Evolutionary conservation across 1,140 invertebrate genomes (phyloP), one percentile per base, ranked within the genome.

Genomic region (Trialeurodes vaporariorum): DNA sequence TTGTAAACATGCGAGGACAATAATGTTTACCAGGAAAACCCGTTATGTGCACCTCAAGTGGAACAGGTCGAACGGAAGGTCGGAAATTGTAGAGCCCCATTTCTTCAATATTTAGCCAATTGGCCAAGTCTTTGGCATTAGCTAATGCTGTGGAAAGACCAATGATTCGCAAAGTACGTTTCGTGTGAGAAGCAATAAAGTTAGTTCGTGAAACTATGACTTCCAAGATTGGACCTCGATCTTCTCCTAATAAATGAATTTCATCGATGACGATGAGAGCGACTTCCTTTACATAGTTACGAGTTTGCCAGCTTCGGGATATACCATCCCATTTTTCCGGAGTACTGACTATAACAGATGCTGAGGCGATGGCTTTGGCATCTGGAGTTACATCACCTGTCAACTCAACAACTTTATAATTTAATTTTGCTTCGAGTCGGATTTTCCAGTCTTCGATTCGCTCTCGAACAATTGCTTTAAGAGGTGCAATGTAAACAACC

Each of bases 301-400:
- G 84, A 0, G 92, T 98, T 73, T 98, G 95, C 95, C 96, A 99
- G 68, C 92, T 94, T 71, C 97, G 84, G 77, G 93, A 97, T 67
- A 99, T 93, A 69, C 96, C 96, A 77, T 99, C 97, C 97, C 97
- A 99, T 79, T 99, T 99, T 80, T 99, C 97, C 0, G 97, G 97
- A 0, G 97, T 99, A 1, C 96, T 98, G 0, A 99, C 93, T 71
- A 99, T 98, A 1, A 99, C 87, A 75, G 93, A 88, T 0, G 96
- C 88, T 63, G 78, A 83, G 0, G 85, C 81, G 67, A 99, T 93
- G 0, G 93, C 88, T 72, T 86, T 81, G 63, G 93, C 87, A 79
- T 98, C 95, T 0, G 98, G 98, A 0, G 93, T 91, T 1, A 96
- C 90, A 80, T 99, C 98, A 67, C 85, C 97, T 66, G 98, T 99